These are phyloP conservation scores for Goniozus legneri DNA, from an alignment of 1,140 invertebrate species.

Conservation along the genomic window DNA sequence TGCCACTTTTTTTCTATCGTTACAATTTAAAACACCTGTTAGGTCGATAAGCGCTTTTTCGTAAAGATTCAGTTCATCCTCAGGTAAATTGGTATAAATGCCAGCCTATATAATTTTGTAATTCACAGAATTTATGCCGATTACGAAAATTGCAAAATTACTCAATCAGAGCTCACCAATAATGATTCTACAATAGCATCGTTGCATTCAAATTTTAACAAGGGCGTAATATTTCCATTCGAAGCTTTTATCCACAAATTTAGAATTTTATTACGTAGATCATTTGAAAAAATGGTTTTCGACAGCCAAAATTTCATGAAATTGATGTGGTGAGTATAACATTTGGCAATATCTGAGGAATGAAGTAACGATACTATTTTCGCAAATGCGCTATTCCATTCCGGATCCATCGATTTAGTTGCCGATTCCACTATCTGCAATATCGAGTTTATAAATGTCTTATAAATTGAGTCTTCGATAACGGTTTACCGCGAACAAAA, in stretches of 20 bases:
- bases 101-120: too few species aligned
- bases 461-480: too few species aligned
- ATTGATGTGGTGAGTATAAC: constrained; percentile 34
- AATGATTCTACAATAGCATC: constrained; percentile 13
- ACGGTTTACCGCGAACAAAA: constrained; percentile 22
- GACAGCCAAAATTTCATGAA: constrained; percentile 24
- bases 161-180: constrained; percentile 16
- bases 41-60: too few species aligned
- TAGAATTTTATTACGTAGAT: constrained; percentile 16
- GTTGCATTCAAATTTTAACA: constrained; percentile 11
- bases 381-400: constrained; percentile 2
- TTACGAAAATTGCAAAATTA: too few species aligned
- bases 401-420: not conserved
- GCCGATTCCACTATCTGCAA: too few species aligned
- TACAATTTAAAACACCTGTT: too few species aligned
- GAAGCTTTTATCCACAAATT: constrained; percentile 23
- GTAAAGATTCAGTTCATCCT: too few species aligned
- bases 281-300: constrained; percentile 5
- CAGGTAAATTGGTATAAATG: too few species aligned
- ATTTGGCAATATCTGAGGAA: constrained; percentile 16
- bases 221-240: constrained; percentile 20
- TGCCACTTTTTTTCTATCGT: too few species aligned
- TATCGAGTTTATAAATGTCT: too few species aligned
- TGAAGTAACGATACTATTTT: constrained; percentile 14
- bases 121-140: too few species aligned